Base-by-base conservation (phyloP, 2,113 vertebrate species). In the Crocuta crocuta region DNA sequence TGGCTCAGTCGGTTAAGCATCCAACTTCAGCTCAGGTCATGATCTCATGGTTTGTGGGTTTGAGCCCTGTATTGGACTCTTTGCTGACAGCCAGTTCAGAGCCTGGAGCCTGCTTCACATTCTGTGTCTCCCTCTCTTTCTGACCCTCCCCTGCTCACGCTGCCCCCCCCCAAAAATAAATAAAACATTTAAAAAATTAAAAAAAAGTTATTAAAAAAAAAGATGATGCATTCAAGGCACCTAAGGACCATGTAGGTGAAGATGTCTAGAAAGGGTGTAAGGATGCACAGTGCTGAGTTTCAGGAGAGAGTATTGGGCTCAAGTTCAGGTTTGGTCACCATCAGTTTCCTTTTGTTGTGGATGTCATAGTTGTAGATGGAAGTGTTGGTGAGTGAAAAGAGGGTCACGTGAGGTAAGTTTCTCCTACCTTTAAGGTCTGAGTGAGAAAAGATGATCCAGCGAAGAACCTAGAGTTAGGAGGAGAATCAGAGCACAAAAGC, bases 401-500 rank as follows among this genome's bases (percentile, higher is more conserved):
- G 48, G 63, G 26, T 93, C 68, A 6, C 66, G 4, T 17, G 10
- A 76, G 31, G 21, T 5, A 35, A 35, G 5, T 83, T 21, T 88
- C 23, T 48, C 21, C 35, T 85, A 2, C 21, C 12, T 82, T 71
- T 71, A 63, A 82, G 33, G 43, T 24, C 24, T 73, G 4, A 11
- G 35, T 93, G 61, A 70, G 55, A 76, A 45, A 31, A 35, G 10
- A 50, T 16, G 9, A 80, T 48, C 24, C 23, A 7, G 12, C 45
- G 43, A 55, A 87, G 23, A 43, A 91, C 31, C 13, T 26, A 86
- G 19, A 93, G 48, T 71, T 92, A 63, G 7, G n/a, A 80, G 79
- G 19, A 96, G 68, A 95, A 68, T 82, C 26, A 31, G 79, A 89
- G 85, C 7, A 66, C 16, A 31, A 91, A 94, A 85, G n/a, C 23